Evolutionary conservation across 1,140 invertebrate genomes (phyloP).

Genomic region (Daktulosphaira vitifoliae): DNA sequence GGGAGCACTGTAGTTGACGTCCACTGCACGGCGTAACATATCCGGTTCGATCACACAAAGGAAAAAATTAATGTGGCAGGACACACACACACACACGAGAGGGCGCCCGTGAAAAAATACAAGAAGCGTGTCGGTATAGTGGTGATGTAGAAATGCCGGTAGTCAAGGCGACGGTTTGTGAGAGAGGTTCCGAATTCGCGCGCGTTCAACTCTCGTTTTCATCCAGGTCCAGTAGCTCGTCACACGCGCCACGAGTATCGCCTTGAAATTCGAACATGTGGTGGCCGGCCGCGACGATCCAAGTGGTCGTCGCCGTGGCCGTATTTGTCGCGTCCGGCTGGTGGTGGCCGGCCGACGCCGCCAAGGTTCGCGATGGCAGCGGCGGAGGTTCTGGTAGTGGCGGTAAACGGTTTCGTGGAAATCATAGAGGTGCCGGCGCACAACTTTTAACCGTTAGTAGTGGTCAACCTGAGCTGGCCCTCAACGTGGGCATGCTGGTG

Average conservation of each 20-base stretch:
- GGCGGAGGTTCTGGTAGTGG: neutral
- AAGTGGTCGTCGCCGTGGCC: neutral
- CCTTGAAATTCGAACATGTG: neutral
- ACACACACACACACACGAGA: too few species aligned
- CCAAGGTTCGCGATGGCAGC: neutral
- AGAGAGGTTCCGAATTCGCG: neutral
- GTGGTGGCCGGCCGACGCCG: neutral
- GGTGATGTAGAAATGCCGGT: too few species aligned
- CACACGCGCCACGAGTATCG: slow-evolving; percentile 5
- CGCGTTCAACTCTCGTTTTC: slow-evolving; percentile 19
- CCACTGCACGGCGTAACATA: too few species aligned
- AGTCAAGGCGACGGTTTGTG: slow-evolving; percentile 16
- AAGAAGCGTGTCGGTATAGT: too few species aligned
- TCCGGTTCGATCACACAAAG: too few species aligned
- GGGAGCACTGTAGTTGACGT: too few species aligned
- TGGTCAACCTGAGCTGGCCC: slow-evolving; percentile 23
- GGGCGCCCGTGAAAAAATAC: too few species aligned
- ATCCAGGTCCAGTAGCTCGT: slow-evolving; percentile 35
- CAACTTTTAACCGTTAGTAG: neutral
- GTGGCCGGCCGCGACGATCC: neutral
- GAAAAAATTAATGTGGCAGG: too few species aligned
- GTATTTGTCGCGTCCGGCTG: neutral
- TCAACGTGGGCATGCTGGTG: slow-evolving; percentile 55
- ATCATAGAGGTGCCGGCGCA: neutral
- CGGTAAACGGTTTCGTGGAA: neutral